Evolutionary conservation across 2,797 vertebrate genomes (phyloP).

Genomic region (Danio kyathit): DNA sequence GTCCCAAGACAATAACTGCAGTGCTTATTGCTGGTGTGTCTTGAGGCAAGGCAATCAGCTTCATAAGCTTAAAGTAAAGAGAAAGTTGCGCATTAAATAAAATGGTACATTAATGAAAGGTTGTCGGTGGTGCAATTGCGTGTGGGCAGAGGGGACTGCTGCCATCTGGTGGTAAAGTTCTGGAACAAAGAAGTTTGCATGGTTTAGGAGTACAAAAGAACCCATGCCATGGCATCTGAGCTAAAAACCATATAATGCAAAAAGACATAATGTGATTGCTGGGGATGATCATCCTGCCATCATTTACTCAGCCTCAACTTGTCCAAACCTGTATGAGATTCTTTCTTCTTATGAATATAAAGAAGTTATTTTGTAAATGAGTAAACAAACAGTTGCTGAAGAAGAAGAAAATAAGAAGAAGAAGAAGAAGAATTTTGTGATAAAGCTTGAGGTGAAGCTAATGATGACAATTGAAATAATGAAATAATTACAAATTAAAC

Average conservation of each 20-base stretch:
- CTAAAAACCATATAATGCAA: neutral
- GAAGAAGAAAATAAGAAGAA: too few relatives aligned
- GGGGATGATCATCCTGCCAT: too few relatives aligned
- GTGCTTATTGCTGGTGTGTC: slow-evolving; percentile 9
- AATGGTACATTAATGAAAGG: slow-evolving; percentile 9
- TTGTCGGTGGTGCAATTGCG: slow-evolving; percentile 23
- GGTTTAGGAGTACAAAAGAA: neutral
- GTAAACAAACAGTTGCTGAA: too few relatives aligned
- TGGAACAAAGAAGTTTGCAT: neutral
- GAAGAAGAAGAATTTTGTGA: too few relatives aligned
- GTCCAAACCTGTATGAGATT: too few relatives aligned
- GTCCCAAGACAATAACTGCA: slow-evolving; percentile 34
- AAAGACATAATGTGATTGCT: neutral
- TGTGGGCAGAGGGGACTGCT: slow-evolving; percentile 56
- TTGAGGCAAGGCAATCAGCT: slow-evolving; percentile 10
- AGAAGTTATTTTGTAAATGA: too few relatives aligned
- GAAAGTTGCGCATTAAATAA: slow-evolving; percentile 22
- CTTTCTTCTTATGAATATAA: too few relatives aligned
- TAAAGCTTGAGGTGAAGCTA: too few relatives aligned
- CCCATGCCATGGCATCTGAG: neutral
- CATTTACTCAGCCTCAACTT: too few relatives aligned
- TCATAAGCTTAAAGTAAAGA: neutral
- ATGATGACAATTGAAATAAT: neutral
- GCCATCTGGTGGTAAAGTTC: slow-evolving; percentile 62
- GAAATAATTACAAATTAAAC: neutral